These are phyloP conservation scores for Premnoplex brunnescens DNA, from an alignment of 2,797 vertebrate species.

Conservation along the genomic window DNA sequence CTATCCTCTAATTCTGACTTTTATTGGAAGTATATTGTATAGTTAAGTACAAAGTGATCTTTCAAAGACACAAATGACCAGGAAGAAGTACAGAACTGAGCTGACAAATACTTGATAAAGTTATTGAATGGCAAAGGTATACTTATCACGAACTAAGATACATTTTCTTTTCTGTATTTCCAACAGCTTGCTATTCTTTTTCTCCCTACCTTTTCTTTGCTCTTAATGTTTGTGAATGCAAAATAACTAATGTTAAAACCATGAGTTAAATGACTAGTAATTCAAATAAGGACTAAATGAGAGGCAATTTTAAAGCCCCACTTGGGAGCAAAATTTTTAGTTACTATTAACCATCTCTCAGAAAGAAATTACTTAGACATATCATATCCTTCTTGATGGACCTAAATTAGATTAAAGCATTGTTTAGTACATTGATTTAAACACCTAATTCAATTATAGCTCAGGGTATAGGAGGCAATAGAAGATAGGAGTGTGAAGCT, in stretches of 20 bases:
- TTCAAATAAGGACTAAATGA: background rate
- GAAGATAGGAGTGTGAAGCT: background rate
- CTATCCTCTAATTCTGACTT: background rate
- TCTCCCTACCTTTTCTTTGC: background rate
- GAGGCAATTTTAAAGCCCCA: background rate
- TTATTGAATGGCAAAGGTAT: background rate
- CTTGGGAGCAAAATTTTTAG: background rate
- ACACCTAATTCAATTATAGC: background rate
- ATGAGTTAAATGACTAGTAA: background rate
- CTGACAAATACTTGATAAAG: background rate
- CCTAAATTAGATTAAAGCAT: background rate
- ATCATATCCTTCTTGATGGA: background rate
- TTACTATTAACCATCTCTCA: background rate
- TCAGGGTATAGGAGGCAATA: background rate
- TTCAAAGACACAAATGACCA: background rate
- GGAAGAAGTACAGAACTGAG: background rate
- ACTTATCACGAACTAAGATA: background rate
- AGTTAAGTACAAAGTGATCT: background rate
- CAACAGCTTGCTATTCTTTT: background rate
- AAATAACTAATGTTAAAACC: background rate
- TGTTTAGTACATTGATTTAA: background rate
- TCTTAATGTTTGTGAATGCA: background rate
- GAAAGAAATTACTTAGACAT: background rate
- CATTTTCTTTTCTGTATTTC: background rate
- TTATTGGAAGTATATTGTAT: background rate